Percentiles rank a stretch among this genome's conserved stretches.
phyloP scores from a whole-genome alignment of 2,113 vertebrate species.

The Aldabrachelys gigantea region DNA sequence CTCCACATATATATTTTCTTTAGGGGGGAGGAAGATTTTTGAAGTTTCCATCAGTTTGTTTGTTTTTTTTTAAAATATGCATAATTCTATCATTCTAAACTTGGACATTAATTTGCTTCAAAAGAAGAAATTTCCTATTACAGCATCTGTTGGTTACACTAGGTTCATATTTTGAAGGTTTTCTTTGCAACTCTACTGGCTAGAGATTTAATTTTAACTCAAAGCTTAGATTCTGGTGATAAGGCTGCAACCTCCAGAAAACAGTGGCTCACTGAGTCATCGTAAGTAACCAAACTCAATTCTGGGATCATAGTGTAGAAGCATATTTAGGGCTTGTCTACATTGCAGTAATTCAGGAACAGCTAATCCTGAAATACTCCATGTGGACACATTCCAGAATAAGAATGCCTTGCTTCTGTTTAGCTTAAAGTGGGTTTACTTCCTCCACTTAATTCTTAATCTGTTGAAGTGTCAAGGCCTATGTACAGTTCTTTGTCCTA shows the following conservation, averaged over 20 bases:
- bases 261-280: not conserved
- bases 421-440: not conserved
- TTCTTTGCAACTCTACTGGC: not conserved
- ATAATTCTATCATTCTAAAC: not conserved
- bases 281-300: not conserved
- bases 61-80: not conserved
- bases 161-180: not conserved
- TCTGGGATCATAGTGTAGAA: not conserved
- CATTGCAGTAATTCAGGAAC: not conserved
- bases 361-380: not conserved
- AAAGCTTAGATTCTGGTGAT: not conserved
- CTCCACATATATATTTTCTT: not conserved
- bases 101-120: not conserved
- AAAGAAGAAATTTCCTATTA: not conserved
- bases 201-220: not conserved
- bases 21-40: not conserved
- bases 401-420: not conserved
- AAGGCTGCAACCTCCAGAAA: not conserved
- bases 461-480: not conserved
- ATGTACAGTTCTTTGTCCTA: not conserved
- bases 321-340: not conserved
- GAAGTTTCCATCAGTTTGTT: not conserved
- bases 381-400: not conserved
- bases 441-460: not conserved
- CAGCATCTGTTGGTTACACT: not conserved